Evolutionary conservation across 2,797 vertebrate species (phyloP).

Genomic region (Peromyscus attwateri): DNA sequence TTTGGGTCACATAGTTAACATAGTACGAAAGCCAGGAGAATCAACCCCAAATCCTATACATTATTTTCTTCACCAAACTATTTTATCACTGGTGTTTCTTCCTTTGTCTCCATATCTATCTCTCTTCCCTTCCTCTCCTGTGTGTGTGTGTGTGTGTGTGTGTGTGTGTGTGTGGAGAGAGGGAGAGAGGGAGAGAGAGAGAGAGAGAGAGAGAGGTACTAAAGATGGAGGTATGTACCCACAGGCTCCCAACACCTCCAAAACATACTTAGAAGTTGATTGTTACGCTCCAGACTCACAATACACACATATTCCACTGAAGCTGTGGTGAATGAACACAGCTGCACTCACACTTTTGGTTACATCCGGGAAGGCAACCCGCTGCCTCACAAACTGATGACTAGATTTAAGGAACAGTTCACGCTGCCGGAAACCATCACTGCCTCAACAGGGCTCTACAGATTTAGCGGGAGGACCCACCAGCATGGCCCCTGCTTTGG

Average conservation of each 20-base stretch:
- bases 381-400: not conserved
- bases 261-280: not conserved
- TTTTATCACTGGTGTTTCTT: not conserved
- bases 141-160: not conserved
- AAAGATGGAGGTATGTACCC: not conserved
- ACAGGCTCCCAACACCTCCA: not conserved
- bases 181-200: too few relatives aligned
- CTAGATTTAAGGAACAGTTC: not conserved
- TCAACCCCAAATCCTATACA: not conserved
- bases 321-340: not conserved
- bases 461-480: not conserved
- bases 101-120: not conserved
- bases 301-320: not conserved
- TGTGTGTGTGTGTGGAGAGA: not conserved
- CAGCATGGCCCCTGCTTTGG: not conserved
- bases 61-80: not conserved
- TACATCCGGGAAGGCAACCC: not conserved
- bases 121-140: not conserved
- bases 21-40: not conserved
- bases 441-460: not conserved
- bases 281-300: not conserved
- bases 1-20: not conserved
- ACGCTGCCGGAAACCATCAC: not conserved
- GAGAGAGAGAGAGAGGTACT: not conserved
- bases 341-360: not conserved